A percentile compares a stretch with the other conserved stretches of the same genome.
phyloP scores from a whole-genome alignment of 1,140 invertebrate genomes.

The Eulimnadia texana region DNA sequence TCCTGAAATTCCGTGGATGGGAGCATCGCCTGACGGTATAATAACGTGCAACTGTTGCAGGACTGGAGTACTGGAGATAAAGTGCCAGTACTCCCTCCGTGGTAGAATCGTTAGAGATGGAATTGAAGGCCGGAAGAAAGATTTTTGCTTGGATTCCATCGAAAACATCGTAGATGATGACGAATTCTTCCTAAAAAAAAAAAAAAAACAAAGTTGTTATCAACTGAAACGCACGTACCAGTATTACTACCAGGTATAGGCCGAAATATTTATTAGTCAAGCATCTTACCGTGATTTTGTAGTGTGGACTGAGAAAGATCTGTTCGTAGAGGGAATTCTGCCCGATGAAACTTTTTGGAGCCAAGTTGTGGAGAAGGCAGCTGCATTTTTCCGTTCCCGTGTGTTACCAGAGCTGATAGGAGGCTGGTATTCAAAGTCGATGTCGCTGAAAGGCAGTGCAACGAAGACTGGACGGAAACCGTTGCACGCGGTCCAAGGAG shows the following conservation, averaged over 20 bases:
- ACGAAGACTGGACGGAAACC: not conserved
- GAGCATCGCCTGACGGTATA: not conserved
- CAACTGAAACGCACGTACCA: conserved; percentile 15
- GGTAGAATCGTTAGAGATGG: not conserved
- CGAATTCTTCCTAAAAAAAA: too few species aligned
- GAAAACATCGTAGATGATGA: too few species aligned
- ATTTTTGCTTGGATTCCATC: not conserved
- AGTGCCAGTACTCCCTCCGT: not conserved
- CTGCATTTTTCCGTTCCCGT: not conserved
- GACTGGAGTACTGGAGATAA: not conserved
- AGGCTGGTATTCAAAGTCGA: not conserved
- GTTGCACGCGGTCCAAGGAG: not conserved
- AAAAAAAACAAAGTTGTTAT: too few species aligned
- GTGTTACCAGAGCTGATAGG: not conserved
- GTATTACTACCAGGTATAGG: conserved; percentile 18
- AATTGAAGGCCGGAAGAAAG: not conserved
- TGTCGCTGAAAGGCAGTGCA: not conserved
- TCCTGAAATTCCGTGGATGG: not conserved
- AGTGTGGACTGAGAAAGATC: not conserved
- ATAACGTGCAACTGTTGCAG: not conserved
- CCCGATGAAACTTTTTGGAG: not conserved
- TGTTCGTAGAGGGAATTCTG: not conserved
- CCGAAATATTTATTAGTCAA: conserved; percentile 15
- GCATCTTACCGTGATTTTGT: conserved; percentile 17
- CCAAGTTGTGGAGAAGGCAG: not conserved